A percentile compares a stretch with the other conserved stretches of the same genome.
Conservation (phyloP, 92 coral and sea anemone species). For the Zoanthus sociatus region DNA sequence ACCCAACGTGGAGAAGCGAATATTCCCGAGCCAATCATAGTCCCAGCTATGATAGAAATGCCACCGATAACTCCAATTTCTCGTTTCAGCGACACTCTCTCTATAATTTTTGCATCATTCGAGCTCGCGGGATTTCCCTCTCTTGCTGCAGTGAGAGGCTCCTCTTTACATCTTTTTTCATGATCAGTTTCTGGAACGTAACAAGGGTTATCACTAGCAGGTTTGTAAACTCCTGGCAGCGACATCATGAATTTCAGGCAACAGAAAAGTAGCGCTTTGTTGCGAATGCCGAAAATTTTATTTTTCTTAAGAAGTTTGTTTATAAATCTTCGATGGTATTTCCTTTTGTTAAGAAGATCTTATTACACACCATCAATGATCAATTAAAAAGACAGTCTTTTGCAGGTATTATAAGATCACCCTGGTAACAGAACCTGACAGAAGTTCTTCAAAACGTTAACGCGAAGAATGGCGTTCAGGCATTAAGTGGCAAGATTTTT, state of each 20-base stretch:
- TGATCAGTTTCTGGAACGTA: not conserved
- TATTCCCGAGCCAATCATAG: constrained; percentile 1
- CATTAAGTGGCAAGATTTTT: too few relatives aligned
- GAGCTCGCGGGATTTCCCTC: not conserved
- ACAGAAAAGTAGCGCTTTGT: too few relatives aligned
- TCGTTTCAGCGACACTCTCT: not conserved
- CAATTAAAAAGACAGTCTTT: too few relatives aligned
- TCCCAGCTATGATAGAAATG: not conserved
- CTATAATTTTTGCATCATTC: not conserved
- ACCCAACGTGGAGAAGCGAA: constrained; percentile 7
- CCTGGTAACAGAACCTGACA: too few relatives aligned
- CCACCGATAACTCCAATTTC: not conserved
- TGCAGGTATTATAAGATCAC: too few relatives aligned
- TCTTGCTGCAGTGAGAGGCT: not conserved
- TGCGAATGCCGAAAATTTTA: too few relatives aligned
- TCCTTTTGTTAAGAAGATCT: too few relatives aligned
- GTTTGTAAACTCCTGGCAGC: not conserved
- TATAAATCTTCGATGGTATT: too few relatives aligned
- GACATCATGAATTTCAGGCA: not conserved
- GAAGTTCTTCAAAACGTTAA: too few relatives aligned
- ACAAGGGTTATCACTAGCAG: not conserved
- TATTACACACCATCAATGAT: too few relatives aligned
- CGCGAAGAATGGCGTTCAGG: too few relatives aligned
- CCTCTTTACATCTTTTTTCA: not conserved
- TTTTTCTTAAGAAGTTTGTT: too few relatives aligned